These are phyloP conservation scores for Pseudoips prasinana DNA, from an alignment of 2,888 invertebrate species.

Conservation along the genomic window DNA sequence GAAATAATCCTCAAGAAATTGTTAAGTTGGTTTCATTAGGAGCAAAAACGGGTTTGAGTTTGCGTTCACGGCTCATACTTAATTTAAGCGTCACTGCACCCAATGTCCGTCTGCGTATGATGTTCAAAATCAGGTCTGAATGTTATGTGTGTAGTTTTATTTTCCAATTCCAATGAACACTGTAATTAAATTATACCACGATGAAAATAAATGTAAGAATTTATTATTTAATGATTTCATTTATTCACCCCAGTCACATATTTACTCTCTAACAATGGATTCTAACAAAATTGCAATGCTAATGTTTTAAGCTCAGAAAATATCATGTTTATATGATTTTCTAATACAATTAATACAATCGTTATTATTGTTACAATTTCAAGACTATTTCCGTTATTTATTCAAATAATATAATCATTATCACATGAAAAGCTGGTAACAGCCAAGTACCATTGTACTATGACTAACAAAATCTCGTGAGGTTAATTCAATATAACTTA, in stretches of 20 bases:
- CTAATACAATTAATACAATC: constrained; percentile 13
- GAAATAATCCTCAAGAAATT: constrained; percentile 51
- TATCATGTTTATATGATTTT: too few relatives aligned
- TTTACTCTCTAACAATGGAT: constrained; percentile 16
- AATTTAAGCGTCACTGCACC: constrained; percentile 41
- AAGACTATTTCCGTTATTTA: constrained; percentile 11
- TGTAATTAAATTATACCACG: constrained; percentile 62
- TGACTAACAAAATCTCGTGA: constrained; percentile 38
- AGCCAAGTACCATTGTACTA: constrained; percentile 15
- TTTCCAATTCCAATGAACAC: constrained; percentile 65
- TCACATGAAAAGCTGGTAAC: constrained; percentile 7
- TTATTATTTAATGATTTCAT: constrained; percentile 66
- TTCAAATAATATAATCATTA: constrained; percentile 18
- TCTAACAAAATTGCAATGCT: constrained; percentile 16
- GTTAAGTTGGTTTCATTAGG: constrained; percentile 27
- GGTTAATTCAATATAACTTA: constrained; percentile 46
- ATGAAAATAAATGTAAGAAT: constrained; percentile 69
- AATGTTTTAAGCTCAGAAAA: too few relatives aligned
- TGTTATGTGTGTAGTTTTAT: constrained; percentile 59
- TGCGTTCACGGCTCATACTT: constrained; percentile 33
- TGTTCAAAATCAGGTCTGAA: constrained; percentile 66
- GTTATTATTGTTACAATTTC: constrained; percentile 19
- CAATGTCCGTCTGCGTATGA: constrained; percentile 57
- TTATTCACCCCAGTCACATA: constrained; percentile 43
- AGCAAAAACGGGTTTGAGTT: constrained; percentile 50